These are phyloP conservation scores for Eonycteris spelaea DNA, from an alignment of 2,113 vertebrate species.

Conservation along the genomic window DNA sequence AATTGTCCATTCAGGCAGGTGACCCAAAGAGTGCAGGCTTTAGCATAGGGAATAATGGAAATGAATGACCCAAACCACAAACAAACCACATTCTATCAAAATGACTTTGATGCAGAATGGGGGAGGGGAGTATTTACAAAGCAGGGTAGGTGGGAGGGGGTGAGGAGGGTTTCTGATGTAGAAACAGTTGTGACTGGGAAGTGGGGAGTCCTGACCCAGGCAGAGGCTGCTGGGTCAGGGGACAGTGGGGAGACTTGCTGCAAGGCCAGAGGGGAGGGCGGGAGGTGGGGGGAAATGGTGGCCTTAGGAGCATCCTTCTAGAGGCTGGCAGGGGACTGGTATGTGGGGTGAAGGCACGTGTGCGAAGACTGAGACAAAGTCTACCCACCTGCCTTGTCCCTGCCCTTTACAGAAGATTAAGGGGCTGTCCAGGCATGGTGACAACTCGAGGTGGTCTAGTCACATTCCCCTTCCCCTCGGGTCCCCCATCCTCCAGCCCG, in stretches of 20 bases:
- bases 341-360: not conserved
- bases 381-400: not conserved
- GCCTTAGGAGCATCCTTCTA: not conserved
- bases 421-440: not conserved
- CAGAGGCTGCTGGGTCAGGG: too few species aligned
- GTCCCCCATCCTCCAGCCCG: not conserved
- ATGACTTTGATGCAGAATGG: not conserved
- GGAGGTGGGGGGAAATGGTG: not conserved
- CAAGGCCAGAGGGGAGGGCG: too few species aligned
- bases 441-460: not conserved
- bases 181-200: not conserved
- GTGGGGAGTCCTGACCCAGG: not conserved
- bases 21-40: not conserved
- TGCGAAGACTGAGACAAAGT: not conserved
- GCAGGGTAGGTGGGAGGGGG: not conserved
- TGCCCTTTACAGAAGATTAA: not conserved
- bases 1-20: not conserved
- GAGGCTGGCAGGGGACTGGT: not conserved
- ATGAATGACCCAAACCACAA: not conserved
- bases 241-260: too few species aligned
- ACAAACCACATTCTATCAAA: not conserved
- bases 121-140: too few species aligned
- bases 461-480: not conserved
- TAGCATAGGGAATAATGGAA: not conserved
- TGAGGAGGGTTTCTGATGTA: not conserved